These are phyloP conservation scores for Drosophila imparisetae DNA, from an alignment of 2,888 invertebrate genomes.

Conservation along the genomic window DNA sequence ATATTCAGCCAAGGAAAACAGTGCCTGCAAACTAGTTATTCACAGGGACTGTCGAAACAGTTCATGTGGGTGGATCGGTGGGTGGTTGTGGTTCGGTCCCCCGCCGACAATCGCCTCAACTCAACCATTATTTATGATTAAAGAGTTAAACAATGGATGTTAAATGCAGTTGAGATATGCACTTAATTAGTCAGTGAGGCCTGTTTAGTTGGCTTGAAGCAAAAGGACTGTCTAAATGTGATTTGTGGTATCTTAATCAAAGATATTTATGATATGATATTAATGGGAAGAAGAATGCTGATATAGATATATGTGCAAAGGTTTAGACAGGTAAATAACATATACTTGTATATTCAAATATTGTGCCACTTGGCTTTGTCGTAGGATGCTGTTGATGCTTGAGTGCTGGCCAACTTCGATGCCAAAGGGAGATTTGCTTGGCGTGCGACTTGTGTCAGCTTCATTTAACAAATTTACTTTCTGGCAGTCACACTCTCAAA, in stretches of 20 bases:
- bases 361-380: neutral
- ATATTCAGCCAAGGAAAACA: neutral
- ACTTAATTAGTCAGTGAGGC: neutral
- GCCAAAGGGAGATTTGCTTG: neutral
- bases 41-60: neutral
- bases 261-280: neutral
- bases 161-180: neutral
- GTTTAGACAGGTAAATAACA: neutral
- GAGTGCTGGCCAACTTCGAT: constrained; percentile 33
- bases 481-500: constrained; percentile 22
- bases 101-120: neutral
- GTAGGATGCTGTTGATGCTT: neutral
- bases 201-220: neutral
- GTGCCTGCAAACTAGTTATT: neutral
- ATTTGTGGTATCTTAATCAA: neutral
- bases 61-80: neutral
- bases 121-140: neutral
- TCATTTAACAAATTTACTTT: constrained; percentile 34
- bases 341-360: neutral
- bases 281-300: neutral
- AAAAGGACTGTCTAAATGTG: neutral
- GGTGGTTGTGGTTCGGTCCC: no score
- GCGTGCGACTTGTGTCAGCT: neutral
- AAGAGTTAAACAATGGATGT: neutral
- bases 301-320: no score